A percentile compares a stretch with the other conserved stretches of the same genome.
Evolutionary conservation across 2,113 vertebrate genomes (phyloP).

Genomic region (Mola mola): DNA sequence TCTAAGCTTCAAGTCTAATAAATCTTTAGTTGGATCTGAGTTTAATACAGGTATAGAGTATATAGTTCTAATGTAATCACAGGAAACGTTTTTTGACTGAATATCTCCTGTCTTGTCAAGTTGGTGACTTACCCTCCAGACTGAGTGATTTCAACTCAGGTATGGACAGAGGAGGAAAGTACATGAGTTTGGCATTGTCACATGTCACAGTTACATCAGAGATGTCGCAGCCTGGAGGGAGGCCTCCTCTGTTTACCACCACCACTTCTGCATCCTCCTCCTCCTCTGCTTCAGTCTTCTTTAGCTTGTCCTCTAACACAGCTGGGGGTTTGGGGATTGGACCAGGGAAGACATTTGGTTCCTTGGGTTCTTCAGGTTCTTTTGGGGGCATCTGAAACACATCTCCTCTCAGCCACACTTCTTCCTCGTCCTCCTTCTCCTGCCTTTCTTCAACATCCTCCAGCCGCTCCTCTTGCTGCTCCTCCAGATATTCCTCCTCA

Average conservation of each 20-base stretch:
- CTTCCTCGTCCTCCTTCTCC: slow-evolving; percentile 57
- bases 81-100: too few species aligned
- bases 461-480: slow-evolving; percentile 47
- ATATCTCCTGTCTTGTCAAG: neutral
- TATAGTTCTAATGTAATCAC: too few species aligned
- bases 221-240: slow-evolving; percentile 86
- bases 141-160: slow-evolving; percentile 88
- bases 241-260: slow-evolving; percentile 32
- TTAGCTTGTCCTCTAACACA: slow-evolving; percentile 26
- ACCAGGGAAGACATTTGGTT: slow-evolving; percentile 43
- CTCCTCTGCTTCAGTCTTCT: slow-evolving; percentile 28
- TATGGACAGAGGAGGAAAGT: slow-evolving; percentile 88
- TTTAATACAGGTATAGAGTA: too few species aligned
- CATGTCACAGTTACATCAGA: slow-evolving; percentile 88
- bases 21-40: too few species aligned
- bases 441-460: too few species aligned
- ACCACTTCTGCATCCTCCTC: slow-evolving; percentile 9
- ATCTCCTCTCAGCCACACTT: slow-evolving; percentile 82
- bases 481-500: slow-evolving; percentile 9
- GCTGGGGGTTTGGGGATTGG: slow-evolving; percentile 51
- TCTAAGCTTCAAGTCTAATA: too few species aligned
- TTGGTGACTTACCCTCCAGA: slow-evolving; percentile 85
- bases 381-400: slow-evolving; percentile 78
- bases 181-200: slow-evolving; percentile 80
- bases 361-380: slow-evolving; percentile 41